Base-by-base conservation (phyloP, 1,140 invertebrate species). In the Babylonia areolata region DNA sequence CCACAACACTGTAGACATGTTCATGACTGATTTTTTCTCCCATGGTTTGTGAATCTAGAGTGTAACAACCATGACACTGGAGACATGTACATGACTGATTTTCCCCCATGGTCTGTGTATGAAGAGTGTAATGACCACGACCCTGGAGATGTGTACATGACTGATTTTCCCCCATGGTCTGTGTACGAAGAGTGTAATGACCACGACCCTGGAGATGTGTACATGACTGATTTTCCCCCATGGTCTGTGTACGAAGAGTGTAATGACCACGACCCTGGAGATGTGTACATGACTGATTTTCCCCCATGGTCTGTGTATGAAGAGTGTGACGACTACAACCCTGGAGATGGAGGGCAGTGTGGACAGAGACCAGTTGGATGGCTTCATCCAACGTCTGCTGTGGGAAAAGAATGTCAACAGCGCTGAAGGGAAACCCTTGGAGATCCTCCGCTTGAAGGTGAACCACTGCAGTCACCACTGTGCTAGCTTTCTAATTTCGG, bases 361-460 rank as follows among this genome's bases (percentile, higher is more conserved):
- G 12, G 78, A 88, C 39, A 89, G 87, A 58, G 75, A 84, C 11
- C 28, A 31, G 23, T 81, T 94, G 35, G 92, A 93, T 73, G 81
- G 85, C 40, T 91, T 92, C 77, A 39, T 94, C 42, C 91, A 94
- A 75, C 87, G 86, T 79, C 81, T 94, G 17, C 87, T 94, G 12
- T 94, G 93, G 93, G 92, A 94, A 81, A 94, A 91, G 87, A 88
- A 82, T 31, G 77, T 93, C 1, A 82, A 81, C 31, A 89, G 90
- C 58, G 83, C 86, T 15, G 33, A 86, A 9, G 90, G 89, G 54
- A 54, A 87, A 1, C 40, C 85, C 3, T 91, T 90, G 42, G 87
- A 91, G 37, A 84, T 90, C 20, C 64, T 90, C n/a, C 58, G 89
- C 31, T 69, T 91, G 51, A 91, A 91, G 88, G 90, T 91, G 81